These are phyloP conservation scores for Philopotamus ludificatus DNA, from an alignment of 1,140 invertebrate genomes.

Conservation along the genomic window DNA sequence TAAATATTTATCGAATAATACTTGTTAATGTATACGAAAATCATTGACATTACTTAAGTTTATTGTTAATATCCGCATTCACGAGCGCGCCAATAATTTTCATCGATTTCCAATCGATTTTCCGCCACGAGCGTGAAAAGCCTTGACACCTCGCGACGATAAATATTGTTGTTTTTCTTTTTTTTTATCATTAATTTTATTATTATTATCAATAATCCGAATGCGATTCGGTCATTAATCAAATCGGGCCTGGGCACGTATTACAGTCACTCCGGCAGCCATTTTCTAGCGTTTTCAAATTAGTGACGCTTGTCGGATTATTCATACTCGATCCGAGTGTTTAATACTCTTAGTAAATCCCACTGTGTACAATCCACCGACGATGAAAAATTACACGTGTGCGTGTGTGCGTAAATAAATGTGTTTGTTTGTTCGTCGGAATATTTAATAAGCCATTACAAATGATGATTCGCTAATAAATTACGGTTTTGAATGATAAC, in stretches of 20 bases:
- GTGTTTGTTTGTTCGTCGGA: slow-evolving; percentile 19
- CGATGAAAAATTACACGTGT: background rate
- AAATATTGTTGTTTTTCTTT: background rate
- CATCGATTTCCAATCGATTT: too few species aligned
- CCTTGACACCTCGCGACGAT: too few species aligned
- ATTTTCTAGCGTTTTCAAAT: slow-evolving; percentile 10
- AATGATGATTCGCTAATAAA: background rate
- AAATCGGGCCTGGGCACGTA: background rate
- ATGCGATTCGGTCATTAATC: slow-evolving; percentile 14
- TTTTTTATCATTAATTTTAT: too few species aligned
- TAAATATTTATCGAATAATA: too few species aligned
- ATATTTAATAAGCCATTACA: background rate
- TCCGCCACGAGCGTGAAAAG: too few species aligned
- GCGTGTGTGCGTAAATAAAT: background rate
- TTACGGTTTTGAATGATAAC: too few species aligned
- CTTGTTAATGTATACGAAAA: too few species aligned
- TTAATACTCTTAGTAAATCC: slow-evolving; percentile 18
- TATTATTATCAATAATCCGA: background rate
- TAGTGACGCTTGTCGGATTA: slow-evolving; percentile 26
- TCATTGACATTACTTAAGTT: too few species aligned
- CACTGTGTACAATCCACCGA: slow-evolving; percentile 11
- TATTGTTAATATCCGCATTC: too few species aligned
- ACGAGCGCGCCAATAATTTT: too few species aligned
- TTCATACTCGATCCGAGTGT: slow-evolving; percentile 23
- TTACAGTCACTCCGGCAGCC: background rate